These are phyloP conservation scores for Stratiomys singularior DNA, from an alignment of 2,888 invertebrate species.

Conservation along the genomic window DNA sequence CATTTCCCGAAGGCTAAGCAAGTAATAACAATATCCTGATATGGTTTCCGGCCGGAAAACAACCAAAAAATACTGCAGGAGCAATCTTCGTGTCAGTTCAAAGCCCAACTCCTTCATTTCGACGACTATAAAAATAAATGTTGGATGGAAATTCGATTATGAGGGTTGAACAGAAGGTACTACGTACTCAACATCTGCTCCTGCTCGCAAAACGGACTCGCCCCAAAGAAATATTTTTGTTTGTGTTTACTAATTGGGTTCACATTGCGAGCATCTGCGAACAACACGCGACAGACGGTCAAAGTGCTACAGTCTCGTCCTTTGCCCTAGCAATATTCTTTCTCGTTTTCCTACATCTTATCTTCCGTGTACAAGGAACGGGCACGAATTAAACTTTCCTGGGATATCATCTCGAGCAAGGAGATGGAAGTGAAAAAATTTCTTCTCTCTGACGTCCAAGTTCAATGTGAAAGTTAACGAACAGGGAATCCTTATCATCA, in stretches of 20 bases:
- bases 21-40: background rate
- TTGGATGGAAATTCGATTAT: slow-evolving; percentile 30
- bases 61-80: background rate
- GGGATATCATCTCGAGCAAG: background rate
- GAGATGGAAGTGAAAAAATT: background rate
- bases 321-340: background rate
- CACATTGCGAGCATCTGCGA: slow-evolving; percentile 7
- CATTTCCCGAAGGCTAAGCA: background rate
- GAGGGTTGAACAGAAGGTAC: slow-evolving; percentile 16
- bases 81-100: background rate
- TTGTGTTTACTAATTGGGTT: slow-evolving; percentile 32
- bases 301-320: too few relatives aligned
- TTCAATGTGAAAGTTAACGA: background rate
- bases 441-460: background rate
- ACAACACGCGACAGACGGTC: slow-evolving; percentile 35
- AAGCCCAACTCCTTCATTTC: background rate
- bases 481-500: slow-evolving; percentile 15
- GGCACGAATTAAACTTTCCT: background rate
- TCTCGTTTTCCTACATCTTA: background rate
- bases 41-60: slow-evolving; percentile 28
- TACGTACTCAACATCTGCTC: slow-evolving; percentile 14
- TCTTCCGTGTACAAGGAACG: background rate
- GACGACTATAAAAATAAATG: slow-evolving; percentile 23
- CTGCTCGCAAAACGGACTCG: slow-evolving; percentile 15
- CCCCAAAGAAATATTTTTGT: slow-evolving; percentile 20